These are phyloP conservation scores for Acrobasis repandana DNA, from an alignment of 2,888 invertebrate species.

Conservation along the genomic window DNA sequence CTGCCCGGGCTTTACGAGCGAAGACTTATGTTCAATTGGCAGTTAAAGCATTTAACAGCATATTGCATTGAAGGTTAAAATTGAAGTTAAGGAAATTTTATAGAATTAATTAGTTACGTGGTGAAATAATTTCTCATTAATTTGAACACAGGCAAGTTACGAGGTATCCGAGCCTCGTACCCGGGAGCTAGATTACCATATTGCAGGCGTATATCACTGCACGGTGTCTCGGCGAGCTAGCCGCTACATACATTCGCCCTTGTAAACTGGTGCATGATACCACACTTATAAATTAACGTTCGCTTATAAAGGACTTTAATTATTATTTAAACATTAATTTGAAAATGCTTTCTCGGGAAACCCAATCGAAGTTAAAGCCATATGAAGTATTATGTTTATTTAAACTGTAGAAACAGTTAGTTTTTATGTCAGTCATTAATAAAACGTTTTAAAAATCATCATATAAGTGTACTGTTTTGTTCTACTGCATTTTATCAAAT, in stretches of 20 bases:
- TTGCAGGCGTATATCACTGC: slow-evolving; percentile 44
- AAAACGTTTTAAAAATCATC: slow-evolving; percentile 5
- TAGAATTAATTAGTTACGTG: slow-evolving; percentile 64
- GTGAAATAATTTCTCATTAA: slow-evolving; percentile 68
- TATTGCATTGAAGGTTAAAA: slow-evolving; percentile 65
- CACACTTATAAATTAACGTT: slow-evolving; percentile 29
- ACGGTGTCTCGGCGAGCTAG: slow-evolving; percentile 14
- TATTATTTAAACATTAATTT: slow-evolving; percentile 21
- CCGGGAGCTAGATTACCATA: slow-evolving; percentile 55
- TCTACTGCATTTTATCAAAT: slow-evolving; percentile 15
- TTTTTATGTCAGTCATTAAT: slow-evolving; percentile 21
- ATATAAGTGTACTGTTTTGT: not conserved
- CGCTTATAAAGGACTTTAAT: not conserved
- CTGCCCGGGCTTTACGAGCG: slow-evolving; percentile 61
- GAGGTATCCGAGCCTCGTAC: slow-evolving; percentile 60
- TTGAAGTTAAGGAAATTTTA: slow-evolving; percentile 58
- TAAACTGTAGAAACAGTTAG: slow-evolving; percentile 12
- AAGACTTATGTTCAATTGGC: slow-evolving; percentile 65
- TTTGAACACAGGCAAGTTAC: slow-evolving; percentile 55
- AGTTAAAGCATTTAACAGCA: slow-evolving; percentile 66
- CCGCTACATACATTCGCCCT: not conserved
- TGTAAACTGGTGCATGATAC: slow-evolving; percentile 14
- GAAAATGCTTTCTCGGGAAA: slow-evolving; percentile 14
- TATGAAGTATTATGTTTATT: slow-evolving; percentile 11
- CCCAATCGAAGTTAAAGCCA: slow-evolving; percentile 4